phyloP scores from a whole-genome alignment of 1,140 invertebrate species.

The Heliothis subflexa region DNA sequence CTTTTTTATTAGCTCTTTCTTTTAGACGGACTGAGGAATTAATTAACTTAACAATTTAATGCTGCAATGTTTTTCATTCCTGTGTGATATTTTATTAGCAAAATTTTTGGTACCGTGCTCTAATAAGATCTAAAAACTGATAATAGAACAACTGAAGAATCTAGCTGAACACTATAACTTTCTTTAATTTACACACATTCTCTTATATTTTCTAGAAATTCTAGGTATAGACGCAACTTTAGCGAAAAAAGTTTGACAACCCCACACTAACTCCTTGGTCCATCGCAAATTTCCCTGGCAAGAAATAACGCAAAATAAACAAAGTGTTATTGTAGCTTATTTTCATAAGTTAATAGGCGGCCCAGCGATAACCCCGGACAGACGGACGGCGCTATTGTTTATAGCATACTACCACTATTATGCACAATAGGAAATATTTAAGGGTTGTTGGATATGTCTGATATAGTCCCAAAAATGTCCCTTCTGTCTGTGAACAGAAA shows the following conservation, averaged over 20 bases:
- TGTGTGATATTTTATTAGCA: no score
- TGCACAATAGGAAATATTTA: slow-evolving; percentile 29
- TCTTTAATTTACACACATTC: no score
- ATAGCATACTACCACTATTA: slow-evolving; percentile 17
- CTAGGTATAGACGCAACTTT: not conserved
- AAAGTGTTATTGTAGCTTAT: slow-evolving; percentile 85
- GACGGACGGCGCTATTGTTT: slow-evolving; percentile 43
- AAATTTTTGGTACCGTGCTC: no score
- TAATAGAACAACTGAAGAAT: no score
- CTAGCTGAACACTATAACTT: no score
- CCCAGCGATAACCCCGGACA: slow-evolving; percentile 32
- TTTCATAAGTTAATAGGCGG: slow-evolving; percentile 84
- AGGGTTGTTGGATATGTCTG: slow-evolving; percentile 17
- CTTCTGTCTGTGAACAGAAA: no score
- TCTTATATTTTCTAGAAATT: no score
- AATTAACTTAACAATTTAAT: no score
- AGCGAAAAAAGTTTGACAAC: slow-evolving; percentile 58
- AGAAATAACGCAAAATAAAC: slow-evolving; percentile 83
- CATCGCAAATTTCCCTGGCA: slow-evolving; percentile 73
- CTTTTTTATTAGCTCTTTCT: not conserved
- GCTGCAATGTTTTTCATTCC: no score
- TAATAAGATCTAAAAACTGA: no score
- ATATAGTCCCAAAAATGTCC: not conserved
- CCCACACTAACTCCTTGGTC: slow-evolving; percentile 63
- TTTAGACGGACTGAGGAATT: no score